Percentiles rank a stretch among this genome's conserved stretches.
Conservation (phyloP, 2,888 invertebrate species). For the Idaea aversata region DNA sequence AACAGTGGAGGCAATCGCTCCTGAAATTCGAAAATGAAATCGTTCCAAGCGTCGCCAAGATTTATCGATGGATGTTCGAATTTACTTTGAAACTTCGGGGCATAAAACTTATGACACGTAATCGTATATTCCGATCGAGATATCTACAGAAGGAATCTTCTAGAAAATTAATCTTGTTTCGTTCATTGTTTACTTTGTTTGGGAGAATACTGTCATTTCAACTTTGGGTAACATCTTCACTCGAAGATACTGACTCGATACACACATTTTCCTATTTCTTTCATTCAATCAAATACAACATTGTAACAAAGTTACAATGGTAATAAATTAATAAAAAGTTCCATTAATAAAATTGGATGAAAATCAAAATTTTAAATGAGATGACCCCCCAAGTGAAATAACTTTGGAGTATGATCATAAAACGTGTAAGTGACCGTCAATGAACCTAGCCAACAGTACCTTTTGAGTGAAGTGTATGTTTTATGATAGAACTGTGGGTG, state of each 20-base stretch:
- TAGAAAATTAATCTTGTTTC: constrained; percentile 54
- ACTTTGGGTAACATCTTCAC: constrained; percentile 26
- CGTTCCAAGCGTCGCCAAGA: constrained; percentile 79
- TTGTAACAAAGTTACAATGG: background rate
- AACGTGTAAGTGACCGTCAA: background rate
- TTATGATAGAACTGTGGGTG: background rate
- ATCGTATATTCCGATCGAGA: constrained; percentile 73
- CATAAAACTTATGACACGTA: constrained; percentile 80
- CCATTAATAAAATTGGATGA: background rate
- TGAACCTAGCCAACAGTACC: background rate
- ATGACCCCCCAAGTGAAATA: background rate
- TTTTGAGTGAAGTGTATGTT: background rate
- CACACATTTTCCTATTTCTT: background rate
- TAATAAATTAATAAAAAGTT: background rate
- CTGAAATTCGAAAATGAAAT: constrained; percentile 81
- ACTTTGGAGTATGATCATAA: constrained; percentile 1
- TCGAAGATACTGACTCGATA: constrained; percentile 6
- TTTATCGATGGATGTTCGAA: constrained; percentile 80
- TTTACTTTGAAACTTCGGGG: constrained; percentile 78
- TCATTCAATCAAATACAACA: background rate
- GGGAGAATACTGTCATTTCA: constrained; percentile 34
- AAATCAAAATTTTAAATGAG: background rate
- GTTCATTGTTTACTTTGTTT: constrained; percentile 45
- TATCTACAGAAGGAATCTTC: constrained; percentile 50
- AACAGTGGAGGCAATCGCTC: constrained; percentile 80